Evolutionary conservation across 35 echinoderm and acorn worm species (phyloP), one percentile per base, ranked within the genome.

Genomic region (Holothuria glaberrima): DNA sequence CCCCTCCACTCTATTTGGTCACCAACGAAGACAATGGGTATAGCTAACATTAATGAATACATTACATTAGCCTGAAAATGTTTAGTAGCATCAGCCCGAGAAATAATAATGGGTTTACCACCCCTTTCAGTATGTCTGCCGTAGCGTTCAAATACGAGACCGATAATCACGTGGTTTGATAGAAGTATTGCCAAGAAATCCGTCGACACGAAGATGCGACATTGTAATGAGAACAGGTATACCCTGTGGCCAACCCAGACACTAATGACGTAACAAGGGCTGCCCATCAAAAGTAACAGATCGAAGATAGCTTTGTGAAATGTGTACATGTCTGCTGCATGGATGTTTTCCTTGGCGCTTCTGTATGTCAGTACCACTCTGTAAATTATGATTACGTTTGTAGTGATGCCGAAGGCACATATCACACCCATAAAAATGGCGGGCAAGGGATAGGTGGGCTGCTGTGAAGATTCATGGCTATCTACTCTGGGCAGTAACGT

Each of bases 201-300:
- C 21, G 27, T n/a, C 21, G 74, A 78, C 13, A 78, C 74, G 19
- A 78, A 21, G 6, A 78, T 48, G 26, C 74, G 74, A 78, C 74
- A 78, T 14, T 78, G 74, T 24, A 28, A 78, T 16, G 44, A 4
- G 50, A 78, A 78, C 24, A 78, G 50, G 7, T 41, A 48, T 41
- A 78, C 18, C 50, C 38, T 9, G 3, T 78, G 26, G 50, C 74
- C 74, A 48, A 52, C 38, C 74, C 41, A 78, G 20, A 78, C 74
- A 78, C 74, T 78, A 4, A 78, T 78, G 36, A 78, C 74, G 74
- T 78, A 78, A 50, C 44, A 78, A 12, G 74, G 74, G 38, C 74
- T 78, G 44, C 74, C 14, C n/a, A 78, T 20, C 38, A 78, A 48
- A 28, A 78, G 74, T 7, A 78, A 35, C 50, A 78, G 35, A 19